phyloP scores from a whole-genome alignment of 2,113 vertebrate genomes.

The Typhlomys cinereus region DNA sequence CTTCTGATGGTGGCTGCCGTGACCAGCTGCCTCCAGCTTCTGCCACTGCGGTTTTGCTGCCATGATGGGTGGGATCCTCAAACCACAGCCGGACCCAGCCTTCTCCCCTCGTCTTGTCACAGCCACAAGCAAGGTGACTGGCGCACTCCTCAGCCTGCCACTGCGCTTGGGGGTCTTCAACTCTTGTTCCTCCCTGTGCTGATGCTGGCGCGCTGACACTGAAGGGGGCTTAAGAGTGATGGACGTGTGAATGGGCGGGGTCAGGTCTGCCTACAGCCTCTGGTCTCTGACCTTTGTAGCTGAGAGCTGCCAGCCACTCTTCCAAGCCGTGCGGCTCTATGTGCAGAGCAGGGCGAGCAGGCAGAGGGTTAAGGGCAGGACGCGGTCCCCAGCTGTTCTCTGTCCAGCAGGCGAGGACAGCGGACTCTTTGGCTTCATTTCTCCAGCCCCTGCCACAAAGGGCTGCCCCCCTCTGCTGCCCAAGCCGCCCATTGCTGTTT shows the following conservation, averaged over 20 bases:
- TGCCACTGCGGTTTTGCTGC: too few species aligned
- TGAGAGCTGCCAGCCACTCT: too few species aligned
- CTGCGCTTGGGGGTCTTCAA: accelerated
- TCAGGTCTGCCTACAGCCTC: neutral
- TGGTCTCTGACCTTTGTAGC: neutral
- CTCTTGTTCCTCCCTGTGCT: accelerated
- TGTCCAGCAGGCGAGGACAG: too few species aligned
- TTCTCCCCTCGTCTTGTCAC: neutral
- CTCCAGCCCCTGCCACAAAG: neutral
- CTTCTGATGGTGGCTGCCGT: neutral
- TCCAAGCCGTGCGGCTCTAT: neutral
- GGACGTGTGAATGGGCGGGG: accelerated
- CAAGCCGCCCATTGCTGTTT: accelerated
- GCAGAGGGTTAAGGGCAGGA: neutral
- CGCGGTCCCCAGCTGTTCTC: too few species aligned
- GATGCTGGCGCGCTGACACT: neutral
- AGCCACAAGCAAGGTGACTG: neutral
- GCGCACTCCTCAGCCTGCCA: neutral
- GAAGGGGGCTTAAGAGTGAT: neutral
- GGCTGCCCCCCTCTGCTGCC: neutral
- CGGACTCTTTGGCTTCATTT: neutral
- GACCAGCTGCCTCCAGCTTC: neutral
- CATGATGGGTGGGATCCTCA: neutral
- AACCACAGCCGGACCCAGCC: neutral
- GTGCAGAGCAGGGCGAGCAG: neutral